Evolutionary conservation across 2,797 vertebrate genomes (phyloP), one percentile per base, ranked within the genome.

Genomic region (Trichosurus vulpecula): DNA sequence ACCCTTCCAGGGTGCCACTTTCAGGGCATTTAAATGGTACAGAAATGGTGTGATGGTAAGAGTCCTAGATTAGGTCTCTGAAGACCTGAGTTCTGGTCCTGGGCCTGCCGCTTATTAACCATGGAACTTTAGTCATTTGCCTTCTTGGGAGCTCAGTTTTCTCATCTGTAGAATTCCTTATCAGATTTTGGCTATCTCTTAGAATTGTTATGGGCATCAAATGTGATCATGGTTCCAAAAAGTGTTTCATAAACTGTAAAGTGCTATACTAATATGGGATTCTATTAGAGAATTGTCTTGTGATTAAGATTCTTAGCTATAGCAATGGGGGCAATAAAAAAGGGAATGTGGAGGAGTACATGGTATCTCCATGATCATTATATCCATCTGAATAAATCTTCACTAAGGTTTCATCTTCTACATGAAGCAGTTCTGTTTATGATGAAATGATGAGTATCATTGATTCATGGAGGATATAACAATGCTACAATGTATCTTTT

Each of bases 51-150:
- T 41, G 81, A 87, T 96, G 91, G 90, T 95, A 95, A 95, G 66
- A 93, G 4, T 94, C 93, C 47, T 92, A 94, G 14, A 55, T 93
- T 16, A 91, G 41, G 66, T 96, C 54, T 81, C 31, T 91, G 81
- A 74, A 94, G 90, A 90, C 2, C 6, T 90, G 35, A 95, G 91
- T 96, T 95, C 66, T 35, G 93, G 87, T 61, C 41, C 41, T 66
- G 29, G 47, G 52, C 90, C 90, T 29, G 92, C 19, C 1, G 94
- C 0, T 52, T 87, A 31, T 13, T 81, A 94, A 30, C 57, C 92
- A 35, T 56, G 10, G 87, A 94, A 96, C 93, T 96, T 57, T 90
- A 29, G 19, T 57, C 93, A 93, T 92, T 97, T 87, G 95, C 97
- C 93, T 31, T 93, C 13, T 93, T 27, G 47, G 58, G 95, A 90